Percentiles rank a stretch among this genome's conserved stretches.
Conservation (phyloP, 2,113 vertebrate genomes). For the Alethe diademata region DNA sequence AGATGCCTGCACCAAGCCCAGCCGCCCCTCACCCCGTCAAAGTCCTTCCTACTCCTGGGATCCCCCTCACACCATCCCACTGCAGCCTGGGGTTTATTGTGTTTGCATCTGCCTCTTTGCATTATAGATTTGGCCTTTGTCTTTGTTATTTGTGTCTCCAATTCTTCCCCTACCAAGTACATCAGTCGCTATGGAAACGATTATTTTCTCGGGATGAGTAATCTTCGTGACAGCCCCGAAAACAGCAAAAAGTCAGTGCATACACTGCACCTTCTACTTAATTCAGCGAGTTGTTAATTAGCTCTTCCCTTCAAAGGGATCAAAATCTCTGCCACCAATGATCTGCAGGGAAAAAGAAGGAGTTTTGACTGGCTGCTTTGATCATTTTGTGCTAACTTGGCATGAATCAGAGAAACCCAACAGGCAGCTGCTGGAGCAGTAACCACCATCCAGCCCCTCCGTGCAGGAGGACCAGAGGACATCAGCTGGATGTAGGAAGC, state of each 20-base stretch:
- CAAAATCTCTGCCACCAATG: constrained; percentile 23
- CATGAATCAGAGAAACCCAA: neutral
- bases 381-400: neutral
- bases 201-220: constrained; percentile 38
- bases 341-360: neutral
- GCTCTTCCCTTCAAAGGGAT: constrained; percentile 6
- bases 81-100: neutral
- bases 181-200: constrained; percentile 58
- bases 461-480: neutral
- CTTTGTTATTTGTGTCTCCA: constrained; percentile 24
- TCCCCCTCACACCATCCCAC: neutral
- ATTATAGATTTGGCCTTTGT: constrained; percentile 36
- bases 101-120: neutral
- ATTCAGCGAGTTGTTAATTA: constrained; percentile 39
- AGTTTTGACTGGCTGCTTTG: constrained; percentile 13
- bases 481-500: neutral
- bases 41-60: neutral
- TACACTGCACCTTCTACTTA: constrained; percentile 1
- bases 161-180: neutral
- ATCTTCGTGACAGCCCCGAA: constrained; percentile 5
- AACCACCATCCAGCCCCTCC: neutral
- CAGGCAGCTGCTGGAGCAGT: neutral
- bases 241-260: constrained; percentile 36
- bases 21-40: neutral
- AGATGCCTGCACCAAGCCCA: neutral